phyloP scores from a whole-genome alignment of 2,888 invertebrate species.

The Drosophila fulvimacula region DNA sequence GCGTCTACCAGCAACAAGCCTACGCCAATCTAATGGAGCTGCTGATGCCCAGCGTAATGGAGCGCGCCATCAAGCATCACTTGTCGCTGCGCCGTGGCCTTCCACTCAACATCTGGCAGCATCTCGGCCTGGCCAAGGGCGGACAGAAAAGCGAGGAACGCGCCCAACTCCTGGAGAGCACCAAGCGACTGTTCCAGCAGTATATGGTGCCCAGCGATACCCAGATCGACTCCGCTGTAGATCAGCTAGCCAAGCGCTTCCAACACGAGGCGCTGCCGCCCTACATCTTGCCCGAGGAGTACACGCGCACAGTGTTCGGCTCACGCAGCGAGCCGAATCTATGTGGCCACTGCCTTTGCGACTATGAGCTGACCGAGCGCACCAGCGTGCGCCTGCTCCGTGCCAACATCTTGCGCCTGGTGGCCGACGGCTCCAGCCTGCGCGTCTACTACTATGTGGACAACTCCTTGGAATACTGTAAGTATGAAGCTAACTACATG shows the following conservation, averaged over 20 bases:
- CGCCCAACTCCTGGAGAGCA: conserved; percentile 85
- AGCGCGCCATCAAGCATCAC: conserved; percentile 89
- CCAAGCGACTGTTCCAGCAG: conserved; percentile 37
- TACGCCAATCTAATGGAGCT: conserved; percentile 96
- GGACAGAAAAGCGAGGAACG: conserved; percentile 85
- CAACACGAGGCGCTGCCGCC: conserved; percentile 96
- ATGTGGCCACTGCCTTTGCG: conserved; percentile 85
- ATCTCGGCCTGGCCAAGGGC: conserved; percentile 90
- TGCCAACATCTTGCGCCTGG: conserved; percentile 87
- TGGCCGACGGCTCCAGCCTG: conserved; percentile 86
- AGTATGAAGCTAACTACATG: conserved; percentile 90
- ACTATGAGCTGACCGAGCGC: conserved; percentile 85
- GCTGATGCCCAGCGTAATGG: conserved; percentile 90
- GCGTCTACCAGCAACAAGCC: conserved; percentile 95
- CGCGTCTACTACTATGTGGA: conserved; percentile 93
- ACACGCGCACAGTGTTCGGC: conserved; percentile 89
- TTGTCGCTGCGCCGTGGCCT: conserved; percentile 91
- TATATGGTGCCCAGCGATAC: conserved; percentile 72
- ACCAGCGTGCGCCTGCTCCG: conserved; percentile 87
- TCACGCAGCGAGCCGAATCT: conserved; percentile 89
- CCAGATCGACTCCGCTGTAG: conserved; percentile 91
- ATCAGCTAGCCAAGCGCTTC: conserved; percentile 93
- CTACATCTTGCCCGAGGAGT: conserved; percentile 87
- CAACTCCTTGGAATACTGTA: conserved; percentile 94
- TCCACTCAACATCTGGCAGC: conserved; percentile 91